These are phyloP conservation scores for Aptenodytes patagonicus DNA, from an alignment of 2,113 vertebrate genomes.

Conservation along the genomic window DNA sequence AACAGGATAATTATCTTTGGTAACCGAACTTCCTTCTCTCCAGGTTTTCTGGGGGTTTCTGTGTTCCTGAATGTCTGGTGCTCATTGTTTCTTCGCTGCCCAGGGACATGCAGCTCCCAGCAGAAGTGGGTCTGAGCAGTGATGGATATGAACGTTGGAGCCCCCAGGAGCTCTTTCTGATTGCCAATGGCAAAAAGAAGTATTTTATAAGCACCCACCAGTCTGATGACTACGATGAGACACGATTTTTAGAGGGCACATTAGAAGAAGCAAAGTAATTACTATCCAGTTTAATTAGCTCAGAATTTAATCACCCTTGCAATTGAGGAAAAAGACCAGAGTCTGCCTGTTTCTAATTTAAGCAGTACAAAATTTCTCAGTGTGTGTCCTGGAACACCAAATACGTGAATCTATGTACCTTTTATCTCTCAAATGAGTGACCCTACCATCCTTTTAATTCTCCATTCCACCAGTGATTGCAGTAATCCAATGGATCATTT, in stretches of 20 bases:
- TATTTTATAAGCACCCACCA: not conserved
- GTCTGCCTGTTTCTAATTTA: not conserved
- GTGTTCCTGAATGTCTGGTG: not conserved
- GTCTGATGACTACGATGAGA: not conserved
- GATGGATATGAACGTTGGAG: not conserved
- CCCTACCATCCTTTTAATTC: not conserved
- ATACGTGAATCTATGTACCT: not conserved
- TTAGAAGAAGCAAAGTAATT: not conserved
- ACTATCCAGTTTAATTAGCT: not conserved
- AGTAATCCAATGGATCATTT: not conserved
- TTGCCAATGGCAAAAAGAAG: not conserved
- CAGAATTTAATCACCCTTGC: not conserved
- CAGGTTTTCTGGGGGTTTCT: not conserved
- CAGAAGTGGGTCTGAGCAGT: not conserved
- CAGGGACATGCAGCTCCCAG: not conserved
- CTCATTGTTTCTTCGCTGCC: not conserved
- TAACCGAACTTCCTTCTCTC: not conserved
- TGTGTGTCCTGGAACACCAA: not conserved
- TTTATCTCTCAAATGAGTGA: not conserved
- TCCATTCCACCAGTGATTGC: not conserved
- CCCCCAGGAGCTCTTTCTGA: not conserved
- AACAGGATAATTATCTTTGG: not conserved
- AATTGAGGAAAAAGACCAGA: not conserved
- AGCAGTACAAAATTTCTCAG: not conserved
- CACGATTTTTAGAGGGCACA: not conserved